A percentile compares a stretch with the other conserved stretches of the same genome.
Conservation (phyloP, 2,888 invertebrate species). For the Sclerodermus sp. region DNA sequence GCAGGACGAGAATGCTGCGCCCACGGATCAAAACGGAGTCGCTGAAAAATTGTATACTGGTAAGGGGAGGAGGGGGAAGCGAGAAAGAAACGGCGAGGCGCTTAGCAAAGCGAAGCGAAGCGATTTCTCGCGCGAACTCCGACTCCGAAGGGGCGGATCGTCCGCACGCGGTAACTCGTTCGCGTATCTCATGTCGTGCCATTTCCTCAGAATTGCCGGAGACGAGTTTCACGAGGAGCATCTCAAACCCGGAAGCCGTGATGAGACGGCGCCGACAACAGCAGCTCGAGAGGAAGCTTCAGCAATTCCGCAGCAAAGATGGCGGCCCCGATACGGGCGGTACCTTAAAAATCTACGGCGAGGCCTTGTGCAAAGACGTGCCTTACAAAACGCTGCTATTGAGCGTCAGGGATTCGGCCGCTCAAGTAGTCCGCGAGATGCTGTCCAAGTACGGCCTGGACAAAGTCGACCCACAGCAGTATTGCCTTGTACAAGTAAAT, state of each 20-base stretch:
- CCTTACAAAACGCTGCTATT: constrained; percentile 97
- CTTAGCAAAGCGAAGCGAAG: too few species aligned
- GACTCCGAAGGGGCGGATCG: neutral
- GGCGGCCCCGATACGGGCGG: constrained; percentile 94
- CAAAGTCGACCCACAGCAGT: constrained; percentile 86
- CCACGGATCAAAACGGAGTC: constrained; percentile 74
- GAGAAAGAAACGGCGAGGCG: too few species aligned
- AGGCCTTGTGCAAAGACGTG: constrained; percentile 92
- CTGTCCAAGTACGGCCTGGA: constrained; percentile 94
- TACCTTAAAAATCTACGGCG: constrained; percentile 93
- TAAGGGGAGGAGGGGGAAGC: too few species aligned
- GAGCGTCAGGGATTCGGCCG: constrained; percentile 90
- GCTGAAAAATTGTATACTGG: constrained; percentile 91
- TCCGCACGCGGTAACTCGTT: neutral
- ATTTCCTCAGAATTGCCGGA: constrained; percentile 92
- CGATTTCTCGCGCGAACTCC: too few species aligned
- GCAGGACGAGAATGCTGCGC: constrained; percentile 58
- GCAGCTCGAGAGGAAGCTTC: constrained; percentile 93
- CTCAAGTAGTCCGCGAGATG: constrained; percentile 92
- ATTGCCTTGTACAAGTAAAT: constrained; percentile 91
- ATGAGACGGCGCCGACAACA: constrained; percentile 96
- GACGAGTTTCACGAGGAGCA: constrained; percentile 97
- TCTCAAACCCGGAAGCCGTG: constrained; percentile 99
- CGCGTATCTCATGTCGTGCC: too few species aligned
- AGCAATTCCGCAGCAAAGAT: constrained; percentile 93